Conservation (phyloP, 2,888 invertebrate genomes). For the Ptychoptera albimana region DNA sequence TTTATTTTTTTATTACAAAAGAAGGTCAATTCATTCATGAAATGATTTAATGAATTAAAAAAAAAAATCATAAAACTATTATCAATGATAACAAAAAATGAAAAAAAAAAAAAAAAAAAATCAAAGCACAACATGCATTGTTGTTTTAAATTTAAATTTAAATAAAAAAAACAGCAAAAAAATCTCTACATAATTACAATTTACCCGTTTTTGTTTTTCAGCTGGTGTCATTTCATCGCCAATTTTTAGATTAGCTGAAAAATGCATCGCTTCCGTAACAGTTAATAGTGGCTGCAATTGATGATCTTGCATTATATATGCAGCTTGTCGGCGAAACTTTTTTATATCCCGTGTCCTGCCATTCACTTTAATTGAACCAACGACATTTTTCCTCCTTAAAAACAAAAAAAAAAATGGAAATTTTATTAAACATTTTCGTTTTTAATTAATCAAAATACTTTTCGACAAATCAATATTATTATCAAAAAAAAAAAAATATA, state of each 20-base stretch:
- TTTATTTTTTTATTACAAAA: conserved; percentile 1
- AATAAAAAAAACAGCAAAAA: too few species aligned
- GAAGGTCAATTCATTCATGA: neutral
- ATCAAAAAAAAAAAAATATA: too few species aligned
- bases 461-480: too few species aligned
- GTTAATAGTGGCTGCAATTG: conserved; percentile 67
- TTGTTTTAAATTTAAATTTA: too few species aligned
- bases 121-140: too few species aligned
- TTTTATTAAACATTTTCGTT: too few species aligned
- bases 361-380: conserved; percentile 58
- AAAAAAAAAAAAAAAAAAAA: too few species aligned
- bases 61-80: too few species aligned
- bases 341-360: conserved; percentile 47
- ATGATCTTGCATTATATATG: conserved; percentile 84
- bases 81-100: too few species aligned
- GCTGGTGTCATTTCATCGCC: conserved; percentile 41
- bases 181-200: neutral
- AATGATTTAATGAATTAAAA: neutral
- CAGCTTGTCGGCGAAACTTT: conserved; percentile 55
- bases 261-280: conserved; percentile 68
- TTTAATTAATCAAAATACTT: too few species aligned
- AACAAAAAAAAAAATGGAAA: conserved; percentile 1
- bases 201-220: conserved; percentile 52
- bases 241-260: conserved; percentile 78
- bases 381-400: conserved; percentile 27